A percentile compares a stretch with the other conserved stretches of the same genome.
Conservation (phyloP, 2,797 vertebrate species). For the Falco cherrug region DNA sequence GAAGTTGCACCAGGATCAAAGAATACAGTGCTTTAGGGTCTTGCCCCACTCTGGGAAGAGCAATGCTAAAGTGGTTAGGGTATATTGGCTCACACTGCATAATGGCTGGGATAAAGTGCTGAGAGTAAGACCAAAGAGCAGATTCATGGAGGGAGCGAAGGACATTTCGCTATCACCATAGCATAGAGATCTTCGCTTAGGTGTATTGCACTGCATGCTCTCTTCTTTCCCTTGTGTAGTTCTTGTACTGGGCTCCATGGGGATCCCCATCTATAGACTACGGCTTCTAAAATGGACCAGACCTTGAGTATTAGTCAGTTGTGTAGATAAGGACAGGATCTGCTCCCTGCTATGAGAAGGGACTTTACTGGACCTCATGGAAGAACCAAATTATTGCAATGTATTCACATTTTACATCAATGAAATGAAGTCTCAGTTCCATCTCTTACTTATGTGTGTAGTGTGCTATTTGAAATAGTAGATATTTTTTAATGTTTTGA, state of each 20-base stretch:
- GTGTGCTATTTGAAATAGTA: slow-evolving; percentile 16
- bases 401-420: background rate
- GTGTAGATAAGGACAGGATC: background rate
- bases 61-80: background rate
- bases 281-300: background rate
- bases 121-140: background rate
- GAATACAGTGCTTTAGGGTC: background rate
- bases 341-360: background rate
- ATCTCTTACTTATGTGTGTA: slow-evolving; percentile 11
- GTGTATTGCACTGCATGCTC: background rate
- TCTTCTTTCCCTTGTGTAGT: background rate
- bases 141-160: background rate
- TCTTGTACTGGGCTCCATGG: background rate
- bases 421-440: background rate
- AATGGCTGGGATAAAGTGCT: background rate
- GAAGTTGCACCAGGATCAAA: background rate
- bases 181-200: background rate
- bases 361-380: background rate
- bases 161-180: background rate
- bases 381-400: background rate
- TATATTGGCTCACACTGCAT: background rate
- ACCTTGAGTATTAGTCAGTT: background rate
- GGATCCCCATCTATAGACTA: background rate
- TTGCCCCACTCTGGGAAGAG: background rate
- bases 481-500: slow-evolving; percentile 36